phyloP scores from a whole-genome alignment of 37 sponge, comb jelly and placozoan species.

The Chondrosia reniformis region DNA sequence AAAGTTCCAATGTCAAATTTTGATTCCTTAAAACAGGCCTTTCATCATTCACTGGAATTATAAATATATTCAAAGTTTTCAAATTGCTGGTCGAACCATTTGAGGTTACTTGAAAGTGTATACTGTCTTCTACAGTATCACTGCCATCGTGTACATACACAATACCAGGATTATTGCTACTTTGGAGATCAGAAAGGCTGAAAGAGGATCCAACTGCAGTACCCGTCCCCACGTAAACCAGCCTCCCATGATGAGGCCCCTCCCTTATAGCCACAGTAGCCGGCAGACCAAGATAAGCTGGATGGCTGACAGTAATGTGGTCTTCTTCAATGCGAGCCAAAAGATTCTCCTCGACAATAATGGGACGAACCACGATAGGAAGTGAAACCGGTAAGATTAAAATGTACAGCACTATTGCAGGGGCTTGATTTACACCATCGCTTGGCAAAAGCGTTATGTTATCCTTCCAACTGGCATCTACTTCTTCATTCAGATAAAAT shows the following conservation, averaged over 20 bases:
- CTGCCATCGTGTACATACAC: slow-evolving; percentile 35
- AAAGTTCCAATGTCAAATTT: not conserved
- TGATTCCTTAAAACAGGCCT: slow-evolving; percentile 5
- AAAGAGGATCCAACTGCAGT: slow-evolving; percentile 6
- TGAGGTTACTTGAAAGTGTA: slow-evolving; percentile 18
- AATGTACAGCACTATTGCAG: slow-evolving; percentile 12
- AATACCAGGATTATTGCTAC: slow-evolving; percentile 14
- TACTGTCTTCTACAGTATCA: slow-evolving; percentile 20
- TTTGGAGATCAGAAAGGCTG: slow-evolving; percentile 18
- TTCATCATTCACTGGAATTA: slow-evolving; percentile 45
- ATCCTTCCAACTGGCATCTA: slow-evolving; percentile 7
- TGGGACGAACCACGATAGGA: not conserved
- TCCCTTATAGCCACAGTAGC: slow-evolving; percentile 1
- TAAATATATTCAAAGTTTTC: not conserved
- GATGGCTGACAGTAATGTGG: slow-evolving; percentile 26
- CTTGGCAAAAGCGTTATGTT: slow-evolving; percentile 29
- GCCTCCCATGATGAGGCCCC: slow-evolving; percentile 5
- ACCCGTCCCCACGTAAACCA: not conserved
- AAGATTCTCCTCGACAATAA: slow-evolving; percentile 19
- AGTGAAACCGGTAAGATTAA: slow-evolving; percentile 32
- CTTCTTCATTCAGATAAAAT: slow-evolving; percentile 12
- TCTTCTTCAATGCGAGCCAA: not conserved
- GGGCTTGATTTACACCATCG: slow-evolving; percentile 26
- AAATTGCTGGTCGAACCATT: not conserved
- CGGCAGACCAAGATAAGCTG: not conserved